Conservation (phyloP, 1,140 invertebrate species). For the Ruditapes philippinarum region DNA sequence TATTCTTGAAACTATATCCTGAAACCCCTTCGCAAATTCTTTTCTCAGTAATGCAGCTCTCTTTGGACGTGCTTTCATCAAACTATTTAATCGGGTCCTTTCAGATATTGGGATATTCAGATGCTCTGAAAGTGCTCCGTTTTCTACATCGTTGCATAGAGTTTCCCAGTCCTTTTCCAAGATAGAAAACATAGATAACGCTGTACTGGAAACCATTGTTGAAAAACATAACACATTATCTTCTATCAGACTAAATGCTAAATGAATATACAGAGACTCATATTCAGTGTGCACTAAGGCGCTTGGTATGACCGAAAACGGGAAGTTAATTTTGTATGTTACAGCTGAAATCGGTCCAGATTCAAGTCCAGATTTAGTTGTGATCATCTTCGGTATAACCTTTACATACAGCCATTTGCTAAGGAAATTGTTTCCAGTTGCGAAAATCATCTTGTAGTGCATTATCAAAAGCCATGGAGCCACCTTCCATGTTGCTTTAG, state of each 20-base stretch:
- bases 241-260: conserved; percentile 56
- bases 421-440: background rate
- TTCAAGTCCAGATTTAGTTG: conserved; percentile 16
- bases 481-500: background rate
- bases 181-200: conserved; percentile 55
- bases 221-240: conserved; percentile 64
- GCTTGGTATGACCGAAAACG: background rate
- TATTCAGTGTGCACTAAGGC: background rate
- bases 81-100: background rate
- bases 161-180: conserved; percentile 61
- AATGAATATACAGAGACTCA: conserved; percentile 55
- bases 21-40: conserved; percentile 54
- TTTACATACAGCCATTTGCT: background rate
- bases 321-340: background rate
- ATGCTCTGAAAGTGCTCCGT: conserved; percentile 11
- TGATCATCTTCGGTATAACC: background rate
- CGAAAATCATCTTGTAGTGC: background rate
- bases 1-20: conserved; percentile 31
- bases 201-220: conserved; percentile 56
- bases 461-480: background rate
- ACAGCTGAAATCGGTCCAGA: conserved; percentile 21
- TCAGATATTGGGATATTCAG: background rate
- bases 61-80: background rate
- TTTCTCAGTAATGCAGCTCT: conserved; percentile 39
- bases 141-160: conserved; percentile 54